Conservation (phyloP, 1,140 invertebrate genomes). For the Microplitis mediator region DNA sequence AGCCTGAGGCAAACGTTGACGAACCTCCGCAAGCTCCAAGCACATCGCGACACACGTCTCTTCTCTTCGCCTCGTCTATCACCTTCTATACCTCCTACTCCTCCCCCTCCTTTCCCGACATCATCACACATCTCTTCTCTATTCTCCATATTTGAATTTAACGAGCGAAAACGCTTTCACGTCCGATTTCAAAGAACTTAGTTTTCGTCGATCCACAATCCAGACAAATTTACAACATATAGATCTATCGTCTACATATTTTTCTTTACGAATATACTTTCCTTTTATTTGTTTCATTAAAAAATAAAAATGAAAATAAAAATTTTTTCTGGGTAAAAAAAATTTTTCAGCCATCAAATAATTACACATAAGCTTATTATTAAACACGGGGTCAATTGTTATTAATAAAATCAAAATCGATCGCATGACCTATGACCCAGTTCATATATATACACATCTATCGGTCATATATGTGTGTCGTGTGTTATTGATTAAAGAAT, state of each 20-base stretch:
- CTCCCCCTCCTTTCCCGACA: no score
- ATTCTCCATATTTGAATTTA: conserved; percentile 21
- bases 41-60: neutral
- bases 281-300: no score
- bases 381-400: neutral
- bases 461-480: neutral
- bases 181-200: conserved; percentile 23
- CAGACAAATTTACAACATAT: conserved; percentile 11
- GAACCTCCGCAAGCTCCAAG: conserved; percentile 20
- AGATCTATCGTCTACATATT: neutral
- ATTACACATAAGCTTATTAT: neutral
- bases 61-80: no score
- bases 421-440: conserved; percentile 4
- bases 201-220: neutral
- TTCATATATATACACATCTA: neutral
- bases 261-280: no score
- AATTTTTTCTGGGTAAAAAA: no score
- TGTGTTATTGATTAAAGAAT: conserved; percentile 18
- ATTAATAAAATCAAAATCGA: neutral
- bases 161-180: conserved; percentile 23
- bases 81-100: no score
- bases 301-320: no score
- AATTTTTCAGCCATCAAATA: neutral
- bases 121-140: conserved; percentile 20
- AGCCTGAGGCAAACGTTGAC: conserved; percentile 17